These are phyloP conservation scores for Micrastur ruficollis DNA, from an alignment of 2,797 vertebrate species.

Conservation along the genomic window DNA sequence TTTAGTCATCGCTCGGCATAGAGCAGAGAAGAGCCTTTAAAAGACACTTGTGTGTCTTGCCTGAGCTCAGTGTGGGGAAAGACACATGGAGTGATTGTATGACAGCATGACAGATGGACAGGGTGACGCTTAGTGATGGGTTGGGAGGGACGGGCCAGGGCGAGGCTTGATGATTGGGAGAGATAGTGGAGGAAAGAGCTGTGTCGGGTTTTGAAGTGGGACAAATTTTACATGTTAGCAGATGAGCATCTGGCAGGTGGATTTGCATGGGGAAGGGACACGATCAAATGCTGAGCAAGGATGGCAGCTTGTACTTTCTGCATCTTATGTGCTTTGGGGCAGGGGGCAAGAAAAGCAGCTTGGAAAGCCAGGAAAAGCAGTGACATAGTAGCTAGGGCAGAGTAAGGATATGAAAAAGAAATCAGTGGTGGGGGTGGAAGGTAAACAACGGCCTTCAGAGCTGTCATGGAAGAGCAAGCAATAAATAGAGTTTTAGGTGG, in stretches of 20 bases:
- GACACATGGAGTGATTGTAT: neutral
- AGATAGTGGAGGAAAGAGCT: neutral
- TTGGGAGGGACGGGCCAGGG: neutral
- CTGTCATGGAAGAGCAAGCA: neutral
- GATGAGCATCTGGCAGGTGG: neutral
- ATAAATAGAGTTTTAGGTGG: neutral
- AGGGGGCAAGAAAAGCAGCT: neutral
- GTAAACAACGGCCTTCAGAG: neutral
- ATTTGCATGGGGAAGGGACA: neutral
- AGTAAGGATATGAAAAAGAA: neutral
- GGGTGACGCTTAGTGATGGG: neutral
- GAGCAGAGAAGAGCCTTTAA: neutral
- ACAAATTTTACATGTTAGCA: neutral
- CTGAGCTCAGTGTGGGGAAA: neutral
- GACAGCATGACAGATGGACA: neutral
- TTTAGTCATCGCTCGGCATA: neutral
- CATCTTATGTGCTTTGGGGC: fast-evolving
- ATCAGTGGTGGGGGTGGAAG: neutral
- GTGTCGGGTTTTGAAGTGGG: neutral
- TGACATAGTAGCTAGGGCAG: neutral
- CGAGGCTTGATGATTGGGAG: neutral
- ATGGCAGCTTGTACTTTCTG: neutral
- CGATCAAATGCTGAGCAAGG: neutral
- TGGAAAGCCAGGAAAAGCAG: neutral
- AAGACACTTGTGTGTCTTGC: neutral